Percentiles rank a stretch among this genome's conserved stretches.
Conservation (phyloP, 1,140 invertebrate species). For the Neoseiulus cucumeris region DNA sequence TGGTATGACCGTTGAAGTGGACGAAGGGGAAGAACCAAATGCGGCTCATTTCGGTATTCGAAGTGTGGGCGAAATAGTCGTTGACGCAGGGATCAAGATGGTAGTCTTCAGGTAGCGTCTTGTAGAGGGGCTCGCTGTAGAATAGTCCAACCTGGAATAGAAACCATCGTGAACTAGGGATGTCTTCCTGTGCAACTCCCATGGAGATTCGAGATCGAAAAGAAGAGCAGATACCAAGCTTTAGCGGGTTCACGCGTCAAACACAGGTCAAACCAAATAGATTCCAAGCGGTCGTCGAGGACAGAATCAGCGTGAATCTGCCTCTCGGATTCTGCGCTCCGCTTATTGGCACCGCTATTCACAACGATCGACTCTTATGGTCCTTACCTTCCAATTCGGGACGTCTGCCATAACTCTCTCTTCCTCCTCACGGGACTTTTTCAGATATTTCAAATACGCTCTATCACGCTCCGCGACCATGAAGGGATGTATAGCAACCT, state of each 20-base stretch:
- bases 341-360: too few species aligned
- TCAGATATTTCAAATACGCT: conserved; percentile 52
- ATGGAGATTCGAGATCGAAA: background rate
- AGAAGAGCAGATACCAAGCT: background rate
- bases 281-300: too few species aligned
- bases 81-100: conserved; percentile 27
- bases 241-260: too few species aligned
- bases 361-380: too few species aligned
- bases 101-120: conserved; percentile 32
- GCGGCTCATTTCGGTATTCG: too few species aligned
- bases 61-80: too few species aligned
- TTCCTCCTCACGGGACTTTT: conserved; percentile 60
- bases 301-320: too few species aligned
- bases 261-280: too few species aligned
- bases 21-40: too few species aligned
- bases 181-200: background rate
- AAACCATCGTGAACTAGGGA: too few species aligned
- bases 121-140: conserved; percentile 58
- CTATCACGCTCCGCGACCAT: conserved; percentile 58
- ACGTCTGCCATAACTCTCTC: conserved; percentile 64
- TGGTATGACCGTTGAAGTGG: too few species aligned
- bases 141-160: conserved; percentile 43
- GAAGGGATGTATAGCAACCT: conserved; percentile 49
- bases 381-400: conserved; percentile 50
- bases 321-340: too few species aligned